Percentiles rank a stretch among this genome's conserved stretches.
phyloP scores from a whole-genome alignment of 2,888 invertebrate species.

The Agriopis aurantiaria region DNA sequence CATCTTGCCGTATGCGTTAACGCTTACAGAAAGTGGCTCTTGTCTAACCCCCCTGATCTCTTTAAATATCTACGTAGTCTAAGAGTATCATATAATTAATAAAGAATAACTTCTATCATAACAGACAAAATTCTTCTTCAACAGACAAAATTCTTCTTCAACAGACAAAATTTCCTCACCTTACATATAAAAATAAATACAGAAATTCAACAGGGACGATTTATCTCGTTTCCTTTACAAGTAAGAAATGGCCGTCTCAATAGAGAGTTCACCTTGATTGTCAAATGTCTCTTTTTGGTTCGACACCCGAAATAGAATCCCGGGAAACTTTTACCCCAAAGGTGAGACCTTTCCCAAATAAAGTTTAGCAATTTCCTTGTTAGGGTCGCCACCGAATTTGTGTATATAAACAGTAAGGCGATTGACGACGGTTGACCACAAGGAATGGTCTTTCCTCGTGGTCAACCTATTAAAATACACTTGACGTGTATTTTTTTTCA shows the following conservation, averaged over 20 bases:
- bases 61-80: too few species aligned
- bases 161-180: too few species aligned
- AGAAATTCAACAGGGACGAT: neutral
- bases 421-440: neutral
- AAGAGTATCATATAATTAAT: too few species aligned
- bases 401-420: conserved; percentile 2
- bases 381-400: conserved; percentile 2
- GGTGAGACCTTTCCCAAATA: conserved; percentile 28
- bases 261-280: conserved; percentile 3
- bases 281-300: conserved; percentile 19
- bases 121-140: too few species aligned
- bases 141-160: too few species aligned
- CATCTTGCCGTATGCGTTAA: too few species aligned
- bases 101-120: too few species aligned
- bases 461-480: too few species aligned
- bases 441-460: too few species aligned
- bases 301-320: conserved; percentile 12
- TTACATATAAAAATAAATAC: neutral
- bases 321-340: conserved; percentile 22
- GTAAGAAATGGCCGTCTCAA: neutral
- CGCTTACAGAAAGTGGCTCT: too few species aligned
- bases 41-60: too few species aligned
- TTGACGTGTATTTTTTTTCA: too few species aligned
- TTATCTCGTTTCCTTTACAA: conserved; percentile 3
- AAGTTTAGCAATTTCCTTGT: conserved; percentile 29